Percentiles rank a stretch among this genome's conserved stretches.
Conservation (phyloP, 92 coral and sea anemone genomes). For the Nematostella vectensis region DNA sequence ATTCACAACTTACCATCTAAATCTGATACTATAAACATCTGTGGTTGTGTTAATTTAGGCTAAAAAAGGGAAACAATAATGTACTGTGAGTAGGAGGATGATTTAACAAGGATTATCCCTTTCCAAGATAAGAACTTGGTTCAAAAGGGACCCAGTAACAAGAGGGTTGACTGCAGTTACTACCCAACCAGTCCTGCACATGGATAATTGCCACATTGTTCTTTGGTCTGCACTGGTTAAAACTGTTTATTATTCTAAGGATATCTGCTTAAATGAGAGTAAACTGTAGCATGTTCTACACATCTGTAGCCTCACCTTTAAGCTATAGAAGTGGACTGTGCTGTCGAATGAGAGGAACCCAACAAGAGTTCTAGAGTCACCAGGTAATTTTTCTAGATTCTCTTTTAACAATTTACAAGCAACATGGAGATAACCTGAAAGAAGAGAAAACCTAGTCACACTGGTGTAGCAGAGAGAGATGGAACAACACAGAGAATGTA, state of each 20-base stretch:
- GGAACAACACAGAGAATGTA: background rate
- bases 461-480: background rate
- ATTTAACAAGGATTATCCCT: too few species aligned
- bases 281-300: too few species aligned
- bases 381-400: slow-evolving; percentile 88
- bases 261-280: too few species aligned
- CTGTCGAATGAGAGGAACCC: slow-evolving; percentile 94
- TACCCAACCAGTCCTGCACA: too few species aligned
- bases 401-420: slow-evolving; percentile 84
- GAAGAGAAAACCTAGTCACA: background rate
- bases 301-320: slow-evolving; percentile 82
- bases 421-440: slow-evolving; percentile 80
- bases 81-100: too few species aligned
- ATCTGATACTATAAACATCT: slow-evolving; percentile 97
- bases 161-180: too few species aligned
- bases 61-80: slow-evolving; percentile 33
- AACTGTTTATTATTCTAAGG: too few species aligned
- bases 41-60: slow-evolving; percentile 91
- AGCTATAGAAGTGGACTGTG: slow-evolving; percentile 86
- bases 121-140: too few species aligned
- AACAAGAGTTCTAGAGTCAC: slow-evolving; percentile 81
- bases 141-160: too few species aligned
- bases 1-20: slow-evolving; percentile 80
- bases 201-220: too few species aligned
- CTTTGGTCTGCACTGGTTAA: too few species aligned